A percentile compares a stretch with the other conserved stretches of the same genome.
Conservation (phyloP, 2,797 vertebrate species). For the Menidia menidia region DNA sequence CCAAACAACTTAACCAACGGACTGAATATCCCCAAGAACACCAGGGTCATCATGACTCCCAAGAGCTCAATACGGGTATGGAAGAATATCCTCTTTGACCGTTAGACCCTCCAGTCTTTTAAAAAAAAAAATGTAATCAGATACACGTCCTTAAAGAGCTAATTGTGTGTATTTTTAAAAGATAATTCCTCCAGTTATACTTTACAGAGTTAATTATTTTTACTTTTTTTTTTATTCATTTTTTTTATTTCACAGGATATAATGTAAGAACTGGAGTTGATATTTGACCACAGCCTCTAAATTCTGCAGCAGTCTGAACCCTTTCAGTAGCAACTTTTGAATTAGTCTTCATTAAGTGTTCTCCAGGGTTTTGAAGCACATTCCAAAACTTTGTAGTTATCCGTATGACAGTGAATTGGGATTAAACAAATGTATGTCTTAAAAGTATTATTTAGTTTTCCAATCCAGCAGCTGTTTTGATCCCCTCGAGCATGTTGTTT, state of each 20-base stretch:
- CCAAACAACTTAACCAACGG: constrained; percentile 58
- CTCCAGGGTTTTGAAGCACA: too few relatives aligned
- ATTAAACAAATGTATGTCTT: background rate
- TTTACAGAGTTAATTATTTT: background rate
- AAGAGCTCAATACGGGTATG: constrained; percentile 72
- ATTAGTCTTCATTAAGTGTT: too few relatives aligned
- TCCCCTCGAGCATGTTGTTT: too few relatives aligned
- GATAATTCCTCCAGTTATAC: too few relatives aligned
- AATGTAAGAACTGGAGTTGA: too few relatives aligned
- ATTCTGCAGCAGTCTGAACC: too few relatives aligned
- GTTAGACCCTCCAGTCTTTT: background rate
- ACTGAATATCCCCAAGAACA: constrained; percentile 50
- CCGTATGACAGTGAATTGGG: too few relatives aligned
- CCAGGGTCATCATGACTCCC: constrained; percentile 73
- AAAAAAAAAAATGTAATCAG: background rate
- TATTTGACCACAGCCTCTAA: too few relatives aligned
- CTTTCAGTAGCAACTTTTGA: too few relatives aligned
- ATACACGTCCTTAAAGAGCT: background rate
- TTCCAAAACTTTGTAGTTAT: too few relatives aligned
- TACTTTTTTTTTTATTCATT: background rate
- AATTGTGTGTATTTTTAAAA: too few relatives aligned
- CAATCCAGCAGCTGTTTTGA: background rate
- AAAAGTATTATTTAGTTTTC: background rate
- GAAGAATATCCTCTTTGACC: background rate
- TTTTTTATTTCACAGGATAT: background rate